Percentiles rank a stretch among this genome's conserved stretches.
These are phyloP conservation scores for Todiramphus saurophagus DNA, from an alignment of 2,113 vertebrate genomes.

Conservation along the genomic window DNA sequence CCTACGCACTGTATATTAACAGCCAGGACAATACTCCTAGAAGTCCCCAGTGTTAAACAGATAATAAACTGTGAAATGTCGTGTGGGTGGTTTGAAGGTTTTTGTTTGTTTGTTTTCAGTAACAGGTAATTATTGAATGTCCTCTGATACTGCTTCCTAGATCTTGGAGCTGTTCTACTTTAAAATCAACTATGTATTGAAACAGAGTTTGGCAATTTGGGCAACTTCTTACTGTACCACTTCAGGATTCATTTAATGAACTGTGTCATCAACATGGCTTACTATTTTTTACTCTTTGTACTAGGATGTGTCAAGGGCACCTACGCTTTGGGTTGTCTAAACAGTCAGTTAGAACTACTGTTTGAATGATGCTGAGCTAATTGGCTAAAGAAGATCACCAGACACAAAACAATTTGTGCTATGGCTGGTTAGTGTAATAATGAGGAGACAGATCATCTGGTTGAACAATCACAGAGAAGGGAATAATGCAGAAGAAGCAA, in stretches of 20 bases:
- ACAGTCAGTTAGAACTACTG: background rate
- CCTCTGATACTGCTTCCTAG: rapidly evolving
- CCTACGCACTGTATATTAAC: background rate
- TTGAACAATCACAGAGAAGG: background rate
- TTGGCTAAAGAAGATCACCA: rapidly evolving
- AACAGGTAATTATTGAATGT: background rate
- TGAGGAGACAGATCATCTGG: background rate
- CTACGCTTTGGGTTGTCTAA: background rate
- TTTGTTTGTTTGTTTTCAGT: background rate
- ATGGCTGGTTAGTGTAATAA: no score
- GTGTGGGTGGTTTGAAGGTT: background rate
- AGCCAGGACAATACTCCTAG: background rate
- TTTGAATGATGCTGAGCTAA: background rate
- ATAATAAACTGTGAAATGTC: background rate
- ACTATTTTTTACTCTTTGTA: background rate
- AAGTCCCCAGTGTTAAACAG: background rate
- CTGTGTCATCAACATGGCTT: background rate
- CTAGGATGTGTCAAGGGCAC: background rate
- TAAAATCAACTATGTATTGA: background rate
- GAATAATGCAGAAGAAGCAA: background rate
- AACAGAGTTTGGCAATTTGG: background rate
- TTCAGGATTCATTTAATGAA: background rate
- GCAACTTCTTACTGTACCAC: background rate
- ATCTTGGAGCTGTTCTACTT: background rate
- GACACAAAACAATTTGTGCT: background rate